Evolutionary conservation across 2,113 vertebrate genomes (phyloP).

Genomic region (Brachypodius melanocephalos): DNA sequence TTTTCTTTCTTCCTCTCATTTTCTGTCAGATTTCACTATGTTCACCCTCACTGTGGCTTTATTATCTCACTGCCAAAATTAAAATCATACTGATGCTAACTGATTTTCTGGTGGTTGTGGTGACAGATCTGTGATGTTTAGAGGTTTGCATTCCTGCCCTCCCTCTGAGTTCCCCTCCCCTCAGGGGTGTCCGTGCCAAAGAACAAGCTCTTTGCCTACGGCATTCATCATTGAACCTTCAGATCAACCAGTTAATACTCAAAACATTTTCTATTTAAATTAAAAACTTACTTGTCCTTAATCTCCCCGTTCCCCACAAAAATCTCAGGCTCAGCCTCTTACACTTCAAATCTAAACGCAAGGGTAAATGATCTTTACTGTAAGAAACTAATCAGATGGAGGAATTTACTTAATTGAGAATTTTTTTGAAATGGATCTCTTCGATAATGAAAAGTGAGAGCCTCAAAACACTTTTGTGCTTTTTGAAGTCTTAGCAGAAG

Average conservation of each 20-base stretch:
- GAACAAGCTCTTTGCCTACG: slow-evolving; percentile 40
- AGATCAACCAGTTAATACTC: slow-evolving; percentile 57
- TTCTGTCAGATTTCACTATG: background rate
- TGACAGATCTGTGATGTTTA: slow-evolving; percentile 51
- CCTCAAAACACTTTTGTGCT: slow-evolving; percentile 28
- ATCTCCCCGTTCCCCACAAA: background rate
- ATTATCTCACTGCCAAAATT: background rate
- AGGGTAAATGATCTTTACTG: slow-evolving; percentile 32
- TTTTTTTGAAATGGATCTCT: slow-evolving; percentile 39
- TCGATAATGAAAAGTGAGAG: background rate
- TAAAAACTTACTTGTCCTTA: slow-evolving; percentile 47
- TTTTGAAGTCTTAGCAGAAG: slow-evolving; percentile 51
- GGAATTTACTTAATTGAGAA: slow-evolving; percentile 48
- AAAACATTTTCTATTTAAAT: slow-evolving; percentile 67
- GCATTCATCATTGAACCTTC: background rate
- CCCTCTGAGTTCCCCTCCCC: slow-evolving; percentile 34
- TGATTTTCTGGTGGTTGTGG: slow-evolving; percentile 41
- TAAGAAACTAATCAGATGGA: slow-evolving; percentile 54
- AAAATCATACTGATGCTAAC: slow-evolving; percentile 24
- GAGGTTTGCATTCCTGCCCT: slow-evolving; percentile 52
- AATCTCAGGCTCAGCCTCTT: slow-evolving; percentile 40
- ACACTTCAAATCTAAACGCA: slow-evolving; percentile 7
- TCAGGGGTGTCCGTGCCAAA: background rate
- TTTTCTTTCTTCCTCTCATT: background rate
- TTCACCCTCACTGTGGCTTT: background rate